Evolutionary conservation across 2,797 vertebrate genomes (phyloP).

Genomic region (Dipus sagitta): DNA sequence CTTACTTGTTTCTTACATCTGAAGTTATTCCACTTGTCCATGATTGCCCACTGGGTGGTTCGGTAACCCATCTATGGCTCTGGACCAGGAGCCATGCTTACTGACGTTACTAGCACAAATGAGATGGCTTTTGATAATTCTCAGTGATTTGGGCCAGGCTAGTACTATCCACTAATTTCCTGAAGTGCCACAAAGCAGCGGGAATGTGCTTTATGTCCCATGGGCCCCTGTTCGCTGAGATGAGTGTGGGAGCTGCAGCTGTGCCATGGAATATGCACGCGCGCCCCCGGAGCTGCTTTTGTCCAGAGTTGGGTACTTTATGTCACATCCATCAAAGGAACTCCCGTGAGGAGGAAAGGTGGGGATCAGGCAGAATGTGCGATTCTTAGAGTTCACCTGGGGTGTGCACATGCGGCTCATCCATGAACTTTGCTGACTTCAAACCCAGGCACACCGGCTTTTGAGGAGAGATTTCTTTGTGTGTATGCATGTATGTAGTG

Average conservation of each 20-base stretch:
- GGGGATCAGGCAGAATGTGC: neutral
- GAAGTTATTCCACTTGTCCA: neutral
- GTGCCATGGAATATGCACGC: constrained; percentile 52
- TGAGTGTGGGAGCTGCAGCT: constrained; percentile 54
- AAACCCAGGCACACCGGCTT: neutral
- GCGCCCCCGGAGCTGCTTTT: constrained; percentile 52
- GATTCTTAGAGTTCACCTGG: neutral
- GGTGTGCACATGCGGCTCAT: neutral
- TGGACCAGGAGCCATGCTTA: neutral
- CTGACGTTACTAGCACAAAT: neutral
- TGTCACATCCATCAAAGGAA: constrained; percentile 2
- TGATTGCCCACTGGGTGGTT: neutral
- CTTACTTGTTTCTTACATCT: constrained; percentile 27
- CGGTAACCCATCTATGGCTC: neutral
- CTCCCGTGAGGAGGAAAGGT: constrained; percentile 11
- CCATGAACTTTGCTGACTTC: neutral
- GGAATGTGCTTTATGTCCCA: constrained; percentile 84
- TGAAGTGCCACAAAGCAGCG: constrained; percentile 69
- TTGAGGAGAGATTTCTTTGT: neutral
- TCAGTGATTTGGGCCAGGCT: constrained; percentile 25
- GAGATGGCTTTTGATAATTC: constrained; percentile 26
- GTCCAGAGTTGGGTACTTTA: constrained; percentile 46
- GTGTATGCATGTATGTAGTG: neutral
- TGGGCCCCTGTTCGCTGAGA: neutral
- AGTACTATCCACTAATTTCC: constrained; percentile 55